Evolutionary conservation across 2,113 vertebrate species (phyloP), one percentile per base, ranked within the genome.

Genomic region (Felis chaus): DNA sequence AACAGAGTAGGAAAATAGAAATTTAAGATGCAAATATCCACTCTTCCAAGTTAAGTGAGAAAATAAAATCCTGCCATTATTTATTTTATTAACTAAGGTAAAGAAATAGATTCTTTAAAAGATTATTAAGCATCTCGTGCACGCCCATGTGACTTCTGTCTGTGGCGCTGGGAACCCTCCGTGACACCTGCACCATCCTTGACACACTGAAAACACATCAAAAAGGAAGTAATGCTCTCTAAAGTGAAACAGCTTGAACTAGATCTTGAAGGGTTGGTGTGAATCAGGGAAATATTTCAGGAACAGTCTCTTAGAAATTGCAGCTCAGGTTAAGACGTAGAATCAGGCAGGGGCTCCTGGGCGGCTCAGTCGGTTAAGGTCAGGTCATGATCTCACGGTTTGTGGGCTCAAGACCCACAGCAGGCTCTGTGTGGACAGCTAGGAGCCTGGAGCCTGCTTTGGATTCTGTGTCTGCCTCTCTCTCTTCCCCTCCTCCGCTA

Each of bases 11-110:
- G 73, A 91, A 95, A 93, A 89, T 45, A 31, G 29, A 92, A 53
- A 81, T 80, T 92, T 71, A 76, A 96, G 45, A 93, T 79, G 48
- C 3, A 97, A 86, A 94, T 71, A 97, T 82, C 63, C 33, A 57
- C 11, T 82, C n/a, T 95, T 50, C 29, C 55, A 79, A 89, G 23
- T 23, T 79, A 61, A 91, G 6, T 87, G 65, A 39, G 31, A 74
- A 96, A 88, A 61, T 61, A 71, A 66, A 23, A 83, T 69, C 27
- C 14, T 53, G 14, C 71, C 12, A 12, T 84, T 86, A 39, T 63
- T 91, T 78, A 94, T 89, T 96, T 94, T 91, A 96, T n/a, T 50
- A 87, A 82, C 50, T 11, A 86, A 92, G 29, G 0, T 88, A 39
- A 74, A 92, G 27, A 86, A 74, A 39, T 82, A 31, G 45, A 68